These are phyloP conservation scores for Acomys russatus DNA, from an alignment of 2,797 vertebrate species.

Conservation along the genomic window DNA sequence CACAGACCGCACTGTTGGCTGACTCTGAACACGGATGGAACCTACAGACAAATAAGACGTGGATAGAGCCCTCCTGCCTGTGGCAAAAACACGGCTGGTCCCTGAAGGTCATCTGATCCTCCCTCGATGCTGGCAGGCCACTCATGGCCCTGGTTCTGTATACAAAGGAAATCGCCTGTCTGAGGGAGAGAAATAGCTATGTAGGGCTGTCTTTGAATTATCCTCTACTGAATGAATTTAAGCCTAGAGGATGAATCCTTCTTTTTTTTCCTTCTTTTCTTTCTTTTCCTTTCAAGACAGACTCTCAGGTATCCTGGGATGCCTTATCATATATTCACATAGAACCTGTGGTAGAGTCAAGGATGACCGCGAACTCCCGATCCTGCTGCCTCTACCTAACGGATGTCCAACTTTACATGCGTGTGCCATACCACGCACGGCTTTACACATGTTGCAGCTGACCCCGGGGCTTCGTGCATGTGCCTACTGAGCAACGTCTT, in stretches of 20 bases:
- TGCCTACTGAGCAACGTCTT: too few species aligned
- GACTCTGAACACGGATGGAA: slow-evolving; percentile 64
- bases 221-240: neutral
- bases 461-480: neutral
- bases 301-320: neutral
- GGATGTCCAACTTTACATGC: too few species aligned
- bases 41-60: slow-evolving; percentile 67
- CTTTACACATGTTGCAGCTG: neutral
- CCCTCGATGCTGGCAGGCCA: neutral
- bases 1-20: slow-evolving; percentile 66
- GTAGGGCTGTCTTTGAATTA: neutral
- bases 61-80: slow-evolving; percentile 50
- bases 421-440: neutral
- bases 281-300: neutral
- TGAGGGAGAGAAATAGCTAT: neutral
- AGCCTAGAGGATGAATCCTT: neutral
- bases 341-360: neutral
- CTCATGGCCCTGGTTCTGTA: neutral
- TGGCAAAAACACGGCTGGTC: slow-evolving; percentile 54
- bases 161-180: neutral
- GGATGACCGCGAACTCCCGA: neutral
- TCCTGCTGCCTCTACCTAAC: neutral
- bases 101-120: slow-evolving; percentile 54
- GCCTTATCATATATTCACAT: neutral
- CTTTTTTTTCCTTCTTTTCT: neutral